A percentile compares a stretch with the other conserved stretches of the same genome.
Conservation (phyloP, 2,888 invertebrate genomes). For the Meiosimyza decipiens region DNA sequence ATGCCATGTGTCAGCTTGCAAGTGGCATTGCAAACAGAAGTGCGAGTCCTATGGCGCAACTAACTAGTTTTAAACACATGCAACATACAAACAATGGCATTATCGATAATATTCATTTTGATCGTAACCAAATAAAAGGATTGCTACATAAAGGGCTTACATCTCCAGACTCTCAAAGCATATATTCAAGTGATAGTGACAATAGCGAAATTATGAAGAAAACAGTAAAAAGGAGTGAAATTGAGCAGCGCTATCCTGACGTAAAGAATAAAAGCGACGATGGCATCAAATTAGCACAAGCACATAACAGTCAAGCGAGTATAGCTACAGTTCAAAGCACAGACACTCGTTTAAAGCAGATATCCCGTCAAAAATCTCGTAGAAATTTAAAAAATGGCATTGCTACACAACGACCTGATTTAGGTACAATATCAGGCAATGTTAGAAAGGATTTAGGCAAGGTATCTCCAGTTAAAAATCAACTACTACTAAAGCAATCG, state of each 20-base stretch:
- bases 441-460: slow-evolving; percentile 59
- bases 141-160: slow-evolving; percentile 59
- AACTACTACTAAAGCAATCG: slow-evolving; percentile 34
- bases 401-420: slow-evolving; percentile 70
- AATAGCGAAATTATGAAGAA: neutral
- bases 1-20: slow-evolving; percentile 73
- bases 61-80: slow-evolving; percentile 77
- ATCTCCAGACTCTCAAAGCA: slow-evolving; percentile 40
- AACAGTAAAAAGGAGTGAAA: slow-evolving; percentile 39
- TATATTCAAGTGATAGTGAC: slow-evolving; percentile 51
- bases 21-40: slow-evolving; percentile 70
- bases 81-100: slow-evolving; percentile 59
- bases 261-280: slow-evolving; percentile 38
- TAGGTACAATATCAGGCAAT: slow-evolving; percentile 70
- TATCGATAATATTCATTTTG: slow-evolving; percentile 65
- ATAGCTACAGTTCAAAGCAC: slow-evolving; percentile 43
- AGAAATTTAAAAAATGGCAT: slow-evolving; percentile 68
- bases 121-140: slow-evolving; percentile 67
- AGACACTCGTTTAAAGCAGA: slow-evolving; percentile 67
- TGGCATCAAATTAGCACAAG: neutral
- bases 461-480: slow-evolving; percentile 44
- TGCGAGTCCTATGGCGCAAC: slow-evolving; percentile 81
- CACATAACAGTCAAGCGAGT: slow-evolving; percentile 30
- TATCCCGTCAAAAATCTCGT: slow-evolving; percentile 69
- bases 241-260: slow-evolving; percentile 29